Evolutionary conservation across 2,113 vertebrate genomes (phyloP), one percentile per base, ranked within the genome.

Genomic region (Ammodytes marinus): DNA sequence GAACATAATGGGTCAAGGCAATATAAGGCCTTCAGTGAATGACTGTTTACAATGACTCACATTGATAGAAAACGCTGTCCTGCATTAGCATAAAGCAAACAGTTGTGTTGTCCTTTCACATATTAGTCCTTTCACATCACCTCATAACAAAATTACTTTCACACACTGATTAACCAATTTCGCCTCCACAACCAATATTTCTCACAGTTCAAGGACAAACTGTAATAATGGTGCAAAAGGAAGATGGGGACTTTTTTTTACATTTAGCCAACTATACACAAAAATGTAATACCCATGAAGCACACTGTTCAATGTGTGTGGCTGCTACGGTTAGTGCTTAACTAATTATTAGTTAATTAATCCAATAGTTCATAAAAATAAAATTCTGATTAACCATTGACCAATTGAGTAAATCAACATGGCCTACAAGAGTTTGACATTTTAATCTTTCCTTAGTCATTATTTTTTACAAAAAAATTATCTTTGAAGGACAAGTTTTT

Each of bases 1-100:
- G 27, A 6, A 45, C 4, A 13, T 11, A 27, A 39, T 0, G 74
- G 64, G 59, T 85, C 64, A 92, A 85, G 77, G 81, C 9, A 50
- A 74, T 55, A 55, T 66, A 12, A 64, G 0, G 9, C 17, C 74
- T 17, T 74, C 11, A 64, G 7, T 74, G 27, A 72, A 55, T 0
- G 39, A 1, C 17, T 46, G 8, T 42, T 77, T 42, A 11, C 43
- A 42, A 40, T 2, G 52, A 59, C 11, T 73, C 14, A 50, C 15
- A 49, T 0, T 12, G 7, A 7, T 12, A 64, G 8, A 45, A 9
- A 10, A 60, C 65, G 4, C 3, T 19, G 52, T 3, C 6, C 17
- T 17, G 14, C 46, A 15, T 35, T 47, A 19, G 49, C 19, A 13
- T n/a, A 73, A 46, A 5, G 4, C 54, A 57, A 79, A 50, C 13